Base-by-base conservation (phyloP, 2,888 invertebrate genomes). In the Gari tellinella region DNA sequence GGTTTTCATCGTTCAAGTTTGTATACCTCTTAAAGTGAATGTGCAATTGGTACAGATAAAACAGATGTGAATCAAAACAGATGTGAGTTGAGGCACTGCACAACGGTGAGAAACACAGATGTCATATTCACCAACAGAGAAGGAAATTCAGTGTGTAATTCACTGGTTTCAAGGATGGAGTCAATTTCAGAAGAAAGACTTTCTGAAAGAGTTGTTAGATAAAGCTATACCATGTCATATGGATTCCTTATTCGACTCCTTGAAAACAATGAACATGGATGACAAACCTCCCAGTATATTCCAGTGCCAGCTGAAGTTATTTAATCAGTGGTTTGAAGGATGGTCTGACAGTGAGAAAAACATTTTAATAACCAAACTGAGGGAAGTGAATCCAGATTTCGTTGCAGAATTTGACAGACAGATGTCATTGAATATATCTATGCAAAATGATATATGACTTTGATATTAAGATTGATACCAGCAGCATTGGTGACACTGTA, bases 221-320 rank as follows among this genome's bases (percentile, higher is more conserved):
- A 88, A 88, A 75, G 85, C 87, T 45, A 79, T 86, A 8, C 90
- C 90, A n/a, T 78, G 83, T 31, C 85, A 89, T 57, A 78, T 90
- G 45, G 86, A 85, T 53, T 75, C 86, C 10, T 58, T 90, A 21
- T 88, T 89, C 81, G 88, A 87, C 68, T 87, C 89, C 3, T 84
- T 90, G 84, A 80, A 80, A 45, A 57, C 69, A 7, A 72, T 90
- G 65, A 86, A 86, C 53, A 85, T 90, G 2, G 58, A 67, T 10
- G 91, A 91, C 56, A 86, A 86, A 58, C 91, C 91, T 37, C 92
- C 92, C 8, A 90, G 88, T 62, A 91, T 92, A 31, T 92, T 92
- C 76, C 89, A 92, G 80, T 92, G 92, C 69, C 91, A 92, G 79
- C 79, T 92, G 72, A 91, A 92, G 73, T 83, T 92, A 4, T 92